Conservation (phyloP, 2,888 invertebrate species). For the Ichneumon xanthorius region DNA sequence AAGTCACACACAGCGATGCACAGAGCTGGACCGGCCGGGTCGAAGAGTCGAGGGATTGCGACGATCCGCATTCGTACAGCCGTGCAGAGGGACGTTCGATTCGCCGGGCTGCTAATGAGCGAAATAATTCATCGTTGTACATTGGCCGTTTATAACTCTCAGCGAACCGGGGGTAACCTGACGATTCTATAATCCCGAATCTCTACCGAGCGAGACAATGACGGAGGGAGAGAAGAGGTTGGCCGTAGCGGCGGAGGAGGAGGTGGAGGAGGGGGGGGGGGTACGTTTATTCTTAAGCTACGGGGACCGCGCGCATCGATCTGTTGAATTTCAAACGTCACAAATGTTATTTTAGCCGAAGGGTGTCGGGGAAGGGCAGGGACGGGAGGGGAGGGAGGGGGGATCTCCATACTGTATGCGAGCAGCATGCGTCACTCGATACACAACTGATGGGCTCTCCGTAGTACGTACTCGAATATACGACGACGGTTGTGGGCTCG, state of each 20-base stretch:
- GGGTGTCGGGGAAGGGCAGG: slow-evolving; percentile 31
- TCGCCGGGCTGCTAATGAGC: slow-evolving; percentile 47
- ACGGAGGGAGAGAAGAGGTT: neutral
- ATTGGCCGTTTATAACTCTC: slow-evolving; percentile 54
- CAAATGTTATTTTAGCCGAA: slow-evolving; percentile 71
- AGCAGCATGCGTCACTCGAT: slow-evolving; percentile 64
- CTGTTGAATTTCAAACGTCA: slow-evolving; percentile 70
- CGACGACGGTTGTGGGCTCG: slow-evolving; percentile 44
- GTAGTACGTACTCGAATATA: slow-evolving; percentile 41
- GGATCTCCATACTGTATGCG: slow-evolving; percentile 12
- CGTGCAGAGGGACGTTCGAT: neutral
- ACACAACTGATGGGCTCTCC: slow-evolving; percentile 58
- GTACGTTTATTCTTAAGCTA: slow-evolving; percentile 49
- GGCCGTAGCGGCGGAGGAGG: neutral
- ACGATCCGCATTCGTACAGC: neutral
- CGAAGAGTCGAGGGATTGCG: neutral
- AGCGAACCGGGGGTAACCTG: slow-evolving; percentile 30
- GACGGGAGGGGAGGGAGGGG: neutral
- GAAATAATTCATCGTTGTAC: slow-evolving; percentile 63
- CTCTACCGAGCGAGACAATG: slow-evolving; percentile 37
- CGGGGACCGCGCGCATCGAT: slow-evolving; percentile 64
- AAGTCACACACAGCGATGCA: neutral
- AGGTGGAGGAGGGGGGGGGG: neutral
- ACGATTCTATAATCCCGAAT: slow-evolving; percentile 10
- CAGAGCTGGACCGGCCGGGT: neutral